Evolutionary conservation across 2,888 invertebrate genomes (phyloP), one percentile per base, ranked within the genome.

Genomic region (Crematogaster levior): DNA sequence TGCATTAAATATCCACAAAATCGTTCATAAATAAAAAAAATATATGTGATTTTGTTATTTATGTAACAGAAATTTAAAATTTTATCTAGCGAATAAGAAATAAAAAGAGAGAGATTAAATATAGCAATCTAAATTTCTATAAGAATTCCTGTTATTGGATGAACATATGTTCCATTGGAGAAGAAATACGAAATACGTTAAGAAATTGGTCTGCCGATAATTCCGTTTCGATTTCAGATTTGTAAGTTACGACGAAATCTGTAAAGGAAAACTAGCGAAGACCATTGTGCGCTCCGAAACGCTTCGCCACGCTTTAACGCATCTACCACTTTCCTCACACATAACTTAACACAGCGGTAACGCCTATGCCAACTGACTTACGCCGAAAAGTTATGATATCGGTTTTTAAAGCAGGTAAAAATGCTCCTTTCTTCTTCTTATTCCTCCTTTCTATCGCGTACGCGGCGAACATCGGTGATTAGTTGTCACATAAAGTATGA

Each of bases 401-500:
- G 81, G 48, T 24, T 70, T 56, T 77, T 30, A 68, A 46, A 18
- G 27, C 83, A 84, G 85, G 85, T 88, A 89, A 86, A 89, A 81
- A 60, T 48, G 72, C 82, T 27, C 58, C 72, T 66, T 61, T 21
- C 60, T 65, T 58, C 58, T 80, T 68, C 10, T 72, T 72, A 72
- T 56, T 72, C 82, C 30, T 68, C 37, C 48, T 53, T 63, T 27
- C 68, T 18, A 34, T 30, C 53, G 63, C 81, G 51, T 74, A 83
- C 84, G 46, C 83, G 82, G 27, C 24, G 2, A 63, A 75, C 73
- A 58, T 81, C 86, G 82, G 53, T 87, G 90, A 92, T 92, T 91
- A 91, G 88, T 89, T 93, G 93, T 93, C 93, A 93, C 93, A 93
- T 93, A 93, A 93, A 93, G 84, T 83, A 93, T 79, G 63, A 82